Evolutionary conservation across 35 echinoderm and acorn worm species (phyloP).

Genomic region (Anneissia japonica): DNA sequence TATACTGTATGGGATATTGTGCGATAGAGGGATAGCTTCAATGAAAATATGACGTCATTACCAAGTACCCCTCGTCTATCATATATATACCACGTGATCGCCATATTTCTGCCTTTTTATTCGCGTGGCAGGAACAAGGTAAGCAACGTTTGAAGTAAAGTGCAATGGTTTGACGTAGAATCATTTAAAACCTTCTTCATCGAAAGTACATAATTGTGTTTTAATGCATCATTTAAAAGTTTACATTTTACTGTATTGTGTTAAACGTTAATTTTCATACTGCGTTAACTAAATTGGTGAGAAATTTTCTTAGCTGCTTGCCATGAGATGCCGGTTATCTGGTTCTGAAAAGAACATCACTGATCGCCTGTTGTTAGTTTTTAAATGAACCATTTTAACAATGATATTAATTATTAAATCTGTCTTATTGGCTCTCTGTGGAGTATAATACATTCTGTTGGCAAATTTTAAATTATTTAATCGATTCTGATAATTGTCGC

Average conservation of each 20-base stretch:
- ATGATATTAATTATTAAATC: too few relatives aligned
- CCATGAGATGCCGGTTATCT: neutral
- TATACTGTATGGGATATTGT: neutral
- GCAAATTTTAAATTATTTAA: too few relatives aligned
- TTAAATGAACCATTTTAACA: too few relatives aligned
- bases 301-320: neutral
- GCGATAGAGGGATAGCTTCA: neutral
- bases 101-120: neutral
- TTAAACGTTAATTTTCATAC: neutral
- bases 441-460: too few relatives aligned
- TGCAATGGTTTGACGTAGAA: neutral
- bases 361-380: too few relatives aligned
- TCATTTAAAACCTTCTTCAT: neutral
- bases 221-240: neutral
- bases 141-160: neutral
- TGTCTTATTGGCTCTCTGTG: too few relatives aligned
- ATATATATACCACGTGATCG: constrained; percentile 24
- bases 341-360: neutral
- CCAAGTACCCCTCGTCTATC: neutral
- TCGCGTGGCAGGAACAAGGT: constrained; percentile 5
- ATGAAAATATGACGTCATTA: constrained; percentile 8
- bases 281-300: neutral
- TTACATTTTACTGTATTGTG: neutral
- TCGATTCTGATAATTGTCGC: too few relatives aligned
- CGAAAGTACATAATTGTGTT: neutral